Percentiles rank a stretch among this genome's conserved stretches.
These are phyloP conservation scores for Sebastes jordani DNA, from an alignment of 2,797 vertebrate genomes.

Conservation along the genomic window DNA sequence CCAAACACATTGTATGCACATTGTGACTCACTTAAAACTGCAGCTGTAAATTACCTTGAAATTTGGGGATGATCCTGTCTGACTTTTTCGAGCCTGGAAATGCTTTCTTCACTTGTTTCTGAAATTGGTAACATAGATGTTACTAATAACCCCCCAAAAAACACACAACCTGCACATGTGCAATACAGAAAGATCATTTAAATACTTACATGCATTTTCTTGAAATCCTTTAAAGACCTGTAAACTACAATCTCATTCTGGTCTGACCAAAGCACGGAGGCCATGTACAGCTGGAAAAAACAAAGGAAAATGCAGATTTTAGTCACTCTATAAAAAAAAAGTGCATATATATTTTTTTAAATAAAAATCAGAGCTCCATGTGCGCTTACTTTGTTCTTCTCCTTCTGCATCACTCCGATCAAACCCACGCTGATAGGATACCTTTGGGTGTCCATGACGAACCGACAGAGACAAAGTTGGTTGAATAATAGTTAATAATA, in stretches of 20 bases:
- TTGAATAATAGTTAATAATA: too few species aligned
- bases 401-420: constrained; percentile 79
- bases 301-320: neutral
- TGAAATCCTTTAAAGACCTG: constrained; percentile 78
- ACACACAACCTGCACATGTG: neutral
- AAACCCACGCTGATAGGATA: constrained; percentile 71
- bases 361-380: neutral
- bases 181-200: neutral
- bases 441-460: constrained; percentile 67
- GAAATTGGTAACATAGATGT: neutral
- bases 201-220: constrained; percentile 77
- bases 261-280: constrained; percentile 83
- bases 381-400: constrained; percentile 73
- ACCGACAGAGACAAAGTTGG: neutral
- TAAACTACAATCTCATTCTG: constrained; percentile 79
- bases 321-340: neutral
- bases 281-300: constrained; percentile 76
- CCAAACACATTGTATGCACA: rapidly evolving
- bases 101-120: constrained; percentile 80
- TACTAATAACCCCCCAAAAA: too few species aligned
- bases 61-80: constrained; percentile 75
- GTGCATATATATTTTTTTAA: too few species aligned
- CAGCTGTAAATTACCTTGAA: constrained; percentile 60
- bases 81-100: constrained; percentile 68
- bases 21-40: neutral